Evolutionary conservation across 2,888 invertebrate genomes (phyloP).

Genomic region (Phyto melanocephala): DNA sequence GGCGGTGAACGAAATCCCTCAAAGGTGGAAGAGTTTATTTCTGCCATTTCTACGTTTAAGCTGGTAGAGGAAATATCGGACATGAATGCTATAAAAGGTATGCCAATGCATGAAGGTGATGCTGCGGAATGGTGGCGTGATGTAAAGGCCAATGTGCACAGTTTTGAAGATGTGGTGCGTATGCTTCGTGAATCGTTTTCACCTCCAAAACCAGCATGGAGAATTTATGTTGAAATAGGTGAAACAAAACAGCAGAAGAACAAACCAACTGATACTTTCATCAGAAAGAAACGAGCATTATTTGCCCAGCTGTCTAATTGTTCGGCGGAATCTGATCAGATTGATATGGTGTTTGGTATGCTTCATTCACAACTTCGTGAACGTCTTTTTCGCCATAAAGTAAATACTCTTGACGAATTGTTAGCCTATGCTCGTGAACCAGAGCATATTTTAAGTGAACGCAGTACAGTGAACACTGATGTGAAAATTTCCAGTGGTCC

Average conservation of each 20-base stretch:
- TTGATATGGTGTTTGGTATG: slow-evolving; percentile 50
- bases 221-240: slow-evolving; percentile 57
- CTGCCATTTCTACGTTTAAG: slow-evolving; percentile 50
- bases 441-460: slow-evolving; percentile 26
- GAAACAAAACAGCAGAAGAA: slow-evolving; percentile 58
- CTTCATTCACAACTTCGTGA: slow-evolving; percentile 48
- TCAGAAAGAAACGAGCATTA: slow-evolving; percentile 57
- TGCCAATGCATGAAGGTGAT: slow-evolving; percentile 49
- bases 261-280: slow-evolving; percentile 56
- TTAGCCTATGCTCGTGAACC: slow-evolving; percentile 50
- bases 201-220: slow-evolving; percentile 27
- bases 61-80: slow-evolving; percentile 49
- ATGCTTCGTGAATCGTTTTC: slow-evolving; percentile 37
- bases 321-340: slow-evolving; percentile 32
- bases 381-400: slow-evolving; percentile 30
- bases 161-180: slow-evolving; percentile 46
- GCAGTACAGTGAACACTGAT: slow-evolving; percentile 20
- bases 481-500: neutral
- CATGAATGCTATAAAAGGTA: neutral
- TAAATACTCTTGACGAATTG: slow-evolving; percentile 35
- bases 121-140: slow-evolving; percentile 57
- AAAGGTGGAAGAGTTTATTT: slow-evolving; percentile 59
- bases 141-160: neutral
- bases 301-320: slow-evolving; percentile 39
- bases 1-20: slow-evolving; percentile 40